These are phyloP conservation scores for Aleiodes testaceus DNA, from an alignment of 2,888 invertebrate species.

Conservation along the genomic window DNA sequence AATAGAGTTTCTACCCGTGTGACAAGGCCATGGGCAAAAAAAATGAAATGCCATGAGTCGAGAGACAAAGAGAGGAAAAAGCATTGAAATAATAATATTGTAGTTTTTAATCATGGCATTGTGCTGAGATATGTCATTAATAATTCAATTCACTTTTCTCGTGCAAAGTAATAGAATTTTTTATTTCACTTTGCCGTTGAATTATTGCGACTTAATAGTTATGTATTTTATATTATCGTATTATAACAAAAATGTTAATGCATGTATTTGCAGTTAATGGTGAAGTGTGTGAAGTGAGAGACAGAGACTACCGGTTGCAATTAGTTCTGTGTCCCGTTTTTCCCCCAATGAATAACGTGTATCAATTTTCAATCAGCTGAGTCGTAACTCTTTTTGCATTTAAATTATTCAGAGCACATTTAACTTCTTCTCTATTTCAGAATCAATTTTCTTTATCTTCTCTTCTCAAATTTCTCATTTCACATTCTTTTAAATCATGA, in stretches of 20 bases:
- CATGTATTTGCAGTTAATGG: not conserved
- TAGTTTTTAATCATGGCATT: constrained; percentile 42
- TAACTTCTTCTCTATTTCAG: not conserved
- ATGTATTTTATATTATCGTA: constrained; percentile 24
- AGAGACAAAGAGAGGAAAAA: not conserved
- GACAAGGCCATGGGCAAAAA: constrained; percentile 43
- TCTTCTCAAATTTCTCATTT: not conserved
- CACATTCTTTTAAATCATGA: not conserved
- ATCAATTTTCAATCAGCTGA: constrained; percentile 36
- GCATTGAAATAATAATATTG: constrained; percentile 20
- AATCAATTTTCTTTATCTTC: not conserved
- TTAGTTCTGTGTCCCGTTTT: constrained; percentile 29
- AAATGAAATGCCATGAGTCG: constrained; percentile 17
- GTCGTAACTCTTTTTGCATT: constrained; percentile 26
- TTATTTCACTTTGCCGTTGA: no score
- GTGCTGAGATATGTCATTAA: constrained; percentile 40
- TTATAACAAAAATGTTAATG: constrained; percentile 21
- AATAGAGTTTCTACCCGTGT: constrained; percentile 34
- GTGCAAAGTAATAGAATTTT: constrained; percentile 35
- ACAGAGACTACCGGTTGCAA: constrained; percentile 16
- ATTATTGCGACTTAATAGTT: constrained; percentile 43
- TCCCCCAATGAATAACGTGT: constrained; percentile 33
- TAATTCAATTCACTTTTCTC: constrained; percentile 42
- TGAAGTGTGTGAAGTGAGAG: not conserved
- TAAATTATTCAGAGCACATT: constrained; percentile 1